Base-by-base conservation (phyloP, 2,888 invertebrate species). In the Trimorus sp. region DNA sequence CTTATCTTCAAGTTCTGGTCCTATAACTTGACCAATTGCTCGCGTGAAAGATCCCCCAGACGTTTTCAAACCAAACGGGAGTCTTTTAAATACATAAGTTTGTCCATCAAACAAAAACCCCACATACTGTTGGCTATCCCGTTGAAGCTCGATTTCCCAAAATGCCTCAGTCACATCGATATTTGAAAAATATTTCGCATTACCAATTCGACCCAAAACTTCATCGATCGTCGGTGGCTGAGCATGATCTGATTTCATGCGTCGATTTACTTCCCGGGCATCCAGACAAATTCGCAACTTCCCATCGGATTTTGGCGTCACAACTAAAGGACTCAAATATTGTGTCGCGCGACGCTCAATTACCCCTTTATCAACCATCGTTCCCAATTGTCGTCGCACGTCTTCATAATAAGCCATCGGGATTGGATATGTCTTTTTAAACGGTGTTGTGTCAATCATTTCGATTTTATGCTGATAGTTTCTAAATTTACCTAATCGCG, bases 61-160 rank as follows among this genome's bases (percentile, higher is more conserved):
- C 1, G 62, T 63, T 12, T 63, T 63, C 15, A 63, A 37, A 12
- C 49, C 62, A 16, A 49, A 63, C 36, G 62, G 62, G 7, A 63
- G 14, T 1, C 62, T 11, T 14, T 49, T 9, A 12, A 60, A 60
- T 1, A 60, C 60, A 15, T 60, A 60, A 4, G 42, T 16, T 37
- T 65, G 65, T 9, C 65, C 65, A n/a, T 65, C 65, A 38, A 65
- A 51, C 12, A 65, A 1, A 37, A 65, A 65, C 2, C 38, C 42
- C 12, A 42, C 36, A 54, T 54, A 66, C 16, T 53, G 53, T 40
- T 56, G 66, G n/a, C 53, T 40, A 4, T 51, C 51, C 11, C 6
- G 6, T 2, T 40, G 8, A 6, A 66, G 16, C 12, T 38, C 14
- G n/a, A 66, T 66, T 66, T 53, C 53, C 53, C 53, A 66, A 45